Percentiles rank a stretch among this genome's conserved stretches.
phyloP scores from a whole-genome alignment of 2,113 vertebrate genomes.

The Leiothrix lutea region DNA sequence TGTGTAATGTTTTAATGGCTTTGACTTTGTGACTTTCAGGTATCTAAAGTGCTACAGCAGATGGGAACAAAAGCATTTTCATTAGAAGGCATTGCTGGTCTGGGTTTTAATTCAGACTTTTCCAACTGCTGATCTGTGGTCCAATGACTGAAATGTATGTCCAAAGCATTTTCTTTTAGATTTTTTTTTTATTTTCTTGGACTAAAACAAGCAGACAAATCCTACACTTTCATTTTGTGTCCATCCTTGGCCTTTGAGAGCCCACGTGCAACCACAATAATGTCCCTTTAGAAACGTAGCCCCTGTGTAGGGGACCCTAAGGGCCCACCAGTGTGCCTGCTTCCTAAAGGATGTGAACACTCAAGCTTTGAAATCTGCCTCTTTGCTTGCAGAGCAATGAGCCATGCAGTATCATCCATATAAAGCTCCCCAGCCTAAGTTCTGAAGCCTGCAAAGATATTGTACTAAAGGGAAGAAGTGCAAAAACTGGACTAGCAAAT shows the following conservation, averaged over 20 bases:
- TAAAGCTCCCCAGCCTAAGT: background rate
- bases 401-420: fast-evolving
- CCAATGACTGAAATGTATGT: background rate
- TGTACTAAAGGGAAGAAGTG: background rate
- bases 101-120: background rate
- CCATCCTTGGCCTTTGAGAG: background rate
- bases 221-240: background rate
- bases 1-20: background rate
- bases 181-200: background rate
- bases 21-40: constrained; percentile 1
- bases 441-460: background rate
- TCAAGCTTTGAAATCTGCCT: background rate
- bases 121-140: background rate
- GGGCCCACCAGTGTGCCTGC: background rate
- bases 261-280: fast-evolving
- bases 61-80: background rate
- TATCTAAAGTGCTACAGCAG: background rate
- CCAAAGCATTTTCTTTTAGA: background rate
- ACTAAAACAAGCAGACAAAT: background rate
- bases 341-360: background rate
- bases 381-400: background rate
- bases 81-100: background rate
- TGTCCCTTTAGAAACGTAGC: background rate
- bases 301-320: background rate
- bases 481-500: background rate